Evolutionary conservation across 2,888 invertebrate species (phyloP), one percentile per base, ranked within the genome.

Genomic region (Blastobasis lacticolella): DNA sequence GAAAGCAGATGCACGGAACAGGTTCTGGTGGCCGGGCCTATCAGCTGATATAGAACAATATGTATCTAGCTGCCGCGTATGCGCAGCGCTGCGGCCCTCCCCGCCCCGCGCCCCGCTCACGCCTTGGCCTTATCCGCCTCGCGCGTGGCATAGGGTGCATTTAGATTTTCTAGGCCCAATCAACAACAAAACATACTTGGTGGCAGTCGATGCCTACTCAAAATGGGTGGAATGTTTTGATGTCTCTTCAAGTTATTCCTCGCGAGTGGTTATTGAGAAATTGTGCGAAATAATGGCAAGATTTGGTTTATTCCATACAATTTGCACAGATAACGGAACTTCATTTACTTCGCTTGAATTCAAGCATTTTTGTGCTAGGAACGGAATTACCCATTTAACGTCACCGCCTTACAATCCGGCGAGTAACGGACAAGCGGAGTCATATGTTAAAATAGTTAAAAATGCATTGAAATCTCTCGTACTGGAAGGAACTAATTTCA

Each of bases 391-490:
- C 41, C 41, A 23, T 23, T 23, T 23, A 23, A 23, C 23, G 23
- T 23, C n/a, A n/a, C 23, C 23, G 23, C 23, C 23, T 41, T 23
- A 23, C 23, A 23, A 23, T 23, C 23, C 41, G 8, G 41, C 41
- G 1, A 45, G 23, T 23, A 23, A 23, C 3, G 23, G 23, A 23
- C 23, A 23, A 3, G 23, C 23, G 52, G 23, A 23, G 45, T 10
- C n/a, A 1, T 45, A 45, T 10, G 49, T 49, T 4, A 49, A 49
- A 36, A 49, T 49, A 45, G 41, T 50, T 1, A 47, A 50, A 10
- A 10, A 38, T 10, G 46, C 46, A 6, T 42, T 50, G 3, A 50
- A 50, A 38, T 37, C 46, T 38, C 41, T 50, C 10, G 8, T 50
- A 8, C 36, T 50, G 6, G 41, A 41, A 5, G 50, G 50, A 9